phyloP scores from a whole-genome alignment of 2,797 vertebrate genomes.

The Aviceda cuculoides region DNA sequence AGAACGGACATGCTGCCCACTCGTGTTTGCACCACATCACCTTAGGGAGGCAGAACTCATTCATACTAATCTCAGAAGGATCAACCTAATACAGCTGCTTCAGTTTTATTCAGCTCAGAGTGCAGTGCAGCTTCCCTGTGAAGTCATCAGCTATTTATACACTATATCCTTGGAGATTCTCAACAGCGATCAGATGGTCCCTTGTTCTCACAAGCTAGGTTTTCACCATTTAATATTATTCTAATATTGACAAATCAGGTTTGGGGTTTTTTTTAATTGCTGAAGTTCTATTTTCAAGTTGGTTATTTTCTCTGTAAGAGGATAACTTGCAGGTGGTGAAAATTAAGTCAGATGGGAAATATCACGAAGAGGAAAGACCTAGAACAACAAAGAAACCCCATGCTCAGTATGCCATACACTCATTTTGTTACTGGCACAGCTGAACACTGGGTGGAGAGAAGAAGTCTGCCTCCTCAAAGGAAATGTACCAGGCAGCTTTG shows the following conservation, averaged over 20 bases:
- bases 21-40: background rate
- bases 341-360: slow-evolving; percentile 14
- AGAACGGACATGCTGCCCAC: background rate
- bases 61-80: slow-evolving; percentile 58
- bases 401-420: slow-evolving; percentile 40
- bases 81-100: slow-evolving; percentile 64
- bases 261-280: background rate
- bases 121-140: slow-evolving; percentile 48
- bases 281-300: background rate
- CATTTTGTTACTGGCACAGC: slow-evolving; percentile 29
- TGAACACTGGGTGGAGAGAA: slow-evolving; percentile 28
- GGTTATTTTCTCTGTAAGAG: background rate
- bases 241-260: slow-evolving; percentile 31
- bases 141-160: slow-evolving; percentile 70
- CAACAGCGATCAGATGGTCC: slow-evolving; percentile 52
- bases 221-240: slow-evolving; percentile 16
- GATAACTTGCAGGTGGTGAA: background rate
- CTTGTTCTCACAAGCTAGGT: slow-evolving; percentile 34
- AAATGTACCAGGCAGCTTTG: slow-evolving; percentile 25
- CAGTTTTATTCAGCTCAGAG: slow-evolving; percentile 63
- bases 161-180: slow-evolving; percentile 66
- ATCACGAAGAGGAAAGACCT: background rate
- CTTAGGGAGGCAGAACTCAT: slow-evolving; percentile 55
- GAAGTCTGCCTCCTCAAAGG: slow-evolving; percentile 31
- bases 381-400: slow-evolving; percentile 34